Evolutionary conservation across 2,888 invertebrate genomes (phyloP).

Genomic region (Tillus elongatus): DNA sequence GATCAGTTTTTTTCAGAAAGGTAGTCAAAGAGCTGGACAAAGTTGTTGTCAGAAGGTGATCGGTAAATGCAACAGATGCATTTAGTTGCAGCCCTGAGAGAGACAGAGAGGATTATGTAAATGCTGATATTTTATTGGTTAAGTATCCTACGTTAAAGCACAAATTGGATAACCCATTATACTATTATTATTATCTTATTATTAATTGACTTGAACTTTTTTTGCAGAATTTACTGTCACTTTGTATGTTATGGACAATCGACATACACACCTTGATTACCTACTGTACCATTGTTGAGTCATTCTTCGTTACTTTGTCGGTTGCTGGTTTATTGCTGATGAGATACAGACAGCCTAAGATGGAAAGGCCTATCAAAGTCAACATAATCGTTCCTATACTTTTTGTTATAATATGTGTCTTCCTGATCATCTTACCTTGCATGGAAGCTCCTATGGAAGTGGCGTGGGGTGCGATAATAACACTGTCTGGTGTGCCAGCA

Average conservation of each 20-base stretch:
- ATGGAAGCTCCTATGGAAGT: conserved; percentile 73
- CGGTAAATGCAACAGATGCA: too few species aligned
- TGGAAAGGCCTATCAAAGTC: conserved; percentile 79
- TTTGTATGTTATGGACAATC: conserved; percentile 75
- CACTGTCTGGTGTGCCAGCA: conserved; percentile 73
- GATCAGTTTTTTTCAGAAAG: too few species aligned
- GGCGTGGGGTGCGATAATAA: conserved; percentile 67
- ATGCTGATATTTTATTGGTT: too few species aligned
- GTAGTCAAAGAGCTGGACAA: too few species aligned
- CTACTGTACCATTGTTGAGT: conserved; percentile 86
- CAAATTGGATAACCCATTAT: conserved; percentile 1
- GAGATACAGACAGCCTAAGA: conserved; percentile 67
- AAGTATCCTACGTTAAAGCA: too few species aligned
- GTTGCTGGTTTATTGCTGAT: conserved; percentile 78
- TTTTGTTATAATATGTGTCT: conserved; percentile 68
- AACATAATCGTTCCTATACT: conserved; percentile 54
- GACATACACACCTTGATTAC: conserved; percentile 82
- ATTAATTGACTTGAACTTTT: too few species aligned
- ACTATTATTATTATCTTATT: conserved; percentile 16
- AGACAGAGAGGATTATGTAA: too few species aligned
- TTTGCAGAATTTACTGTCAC: conserved; percentile 69
- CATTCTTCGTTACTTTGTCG: conserved; percentile 67
- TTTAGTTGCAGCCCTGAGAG: too few species aligned
- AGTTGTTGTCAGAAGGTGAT: too few species aligned
- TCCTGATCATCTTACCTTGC: conserved; percentile 69